Percentiles rank a stretch among this genome's conserved stretches.
These are phyloP conservation scores for Heliopora coerulea DNA, from an alignment of 92 coral and sea anemone species.

Conservation along the genomic window DNA sequence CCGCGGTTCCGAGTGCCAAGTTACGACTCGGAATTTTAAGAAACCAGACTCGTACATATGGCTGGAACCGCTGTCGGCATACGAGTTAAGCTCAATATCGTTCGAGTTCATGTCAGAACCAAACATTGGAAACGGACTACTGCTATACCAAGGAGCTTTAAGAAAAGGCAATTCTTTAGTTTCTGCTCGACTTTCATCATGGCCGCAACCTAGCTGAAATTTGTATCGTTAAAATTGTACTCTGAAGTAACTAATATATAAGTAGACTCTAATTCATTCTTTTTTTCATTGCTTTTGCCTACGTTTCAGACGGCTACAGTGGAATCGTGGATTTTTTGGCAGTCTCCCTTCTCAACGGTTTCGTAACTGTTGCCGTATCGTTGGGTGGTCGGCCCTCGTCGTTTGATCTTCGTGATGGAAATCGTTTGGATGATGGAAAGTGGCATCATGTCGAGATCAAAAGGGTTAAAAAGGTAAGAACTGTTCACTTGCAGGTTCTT, in stretches of 20 bases:
- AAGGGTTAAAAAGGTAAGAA: conserved; percentile 60
- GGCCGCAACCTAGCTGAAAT: too few relatives aligned
- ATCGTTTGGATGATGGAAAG: conserved; percentile 68
- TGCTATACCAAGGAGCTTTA: conserved; percentile 78
- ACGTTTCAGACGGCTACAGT: conserved; percentile 46
- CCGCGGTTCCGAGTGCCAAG: conserved; percentile 73
- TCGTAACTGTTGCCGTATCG: conserved; percentile 67
- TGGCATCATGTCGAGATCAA: conserved; percentile 85
- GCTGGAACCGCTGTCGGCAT: conserved; percentile 60
- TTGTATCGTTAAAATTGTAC: background rate
- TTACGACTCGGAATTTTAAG: conserved; percentile 66
- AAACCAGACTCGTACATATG: conserved; percentile 63
- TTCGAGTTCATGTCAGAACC: conserved; percentile 65
- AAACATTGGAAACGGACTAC: conserved; percentile 52
- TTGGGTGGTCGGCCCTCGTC: conserved; percentile 54
- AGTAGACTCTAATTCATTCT: too few relatives aligned
- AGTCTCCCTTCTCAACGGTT: conserved; percentile 66
- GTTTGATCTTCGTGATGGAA: conserved; percentile 24
- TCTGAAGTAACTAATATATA: background rate
- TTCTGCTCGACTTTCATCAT: too few relatives aligned
- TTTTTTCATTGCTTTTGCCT: background rate
- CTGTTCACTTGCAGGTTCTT: background rate
- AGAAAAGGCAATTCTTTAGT: background rate
- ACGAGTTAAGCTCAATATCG: conserved; percentile 60
- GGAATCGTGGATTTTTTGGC: conserved; percentile 74